Evolutionary conservation across 37 sponge, comb jelly and placozoan genomes (phyloP).

Genomic region (Tethya wilhelma): DNA sequence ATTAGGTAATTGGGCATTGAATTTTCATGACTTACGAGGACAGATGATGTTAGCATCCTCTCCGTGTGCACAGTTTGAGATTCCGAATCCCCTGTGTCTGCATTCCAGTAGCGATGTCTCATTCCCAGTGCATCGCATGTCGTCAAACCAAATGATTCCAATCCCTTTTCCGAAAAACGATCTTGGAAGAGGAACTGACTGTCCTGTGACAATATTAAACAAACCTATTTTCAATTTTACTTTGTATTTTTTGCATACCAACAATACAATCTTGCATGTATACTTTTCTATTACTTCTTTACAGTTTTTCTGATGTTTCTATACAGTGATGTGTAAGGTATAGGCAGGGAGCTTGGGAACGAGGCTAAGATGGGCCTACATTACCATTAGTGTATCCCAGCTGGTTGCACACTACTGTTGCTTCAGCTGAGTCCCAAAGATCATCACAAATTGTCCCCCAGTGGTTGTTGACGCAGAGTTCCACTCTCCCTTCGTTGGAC

Average conservation of each 20-base stretch:
- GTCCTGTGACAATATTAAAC: background rate
- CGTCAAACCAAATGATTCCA: constrained; percentile 24
- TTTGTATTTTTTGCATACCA: no score
- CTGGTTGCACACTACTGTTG: constrained; percentile 66
- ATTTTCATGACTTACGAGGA: background rate
- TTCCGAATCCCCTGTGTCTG: background rate
- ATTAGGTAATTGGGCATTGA: no score
- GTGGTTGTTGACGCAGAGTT: constrained; percentile 51
- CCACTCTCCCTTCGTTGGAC: constrained; percentile 48
- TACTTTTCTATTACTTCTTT: no score
- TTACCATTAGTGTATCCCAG: constrained; percentile 50
- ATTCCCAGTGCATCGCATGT: constrained; percentile 29
- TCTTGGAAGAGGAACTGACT: constrained; percentile 1
- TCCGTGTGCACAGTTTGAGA: constrained; percentile 18
- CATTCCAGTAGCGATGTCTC: constrained; percentile 22
- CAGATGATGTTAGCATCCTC: constrained; percentile 42
- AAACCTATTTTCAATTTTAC: no score
- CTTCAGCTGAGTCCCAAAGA: constrained; percentile 38
- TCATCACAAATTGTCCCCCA: constrained; percentile 68
- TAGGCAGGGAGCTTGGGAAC: no score
- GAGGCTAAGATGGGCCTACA: background rate
- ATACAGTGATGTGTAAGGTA: no score
- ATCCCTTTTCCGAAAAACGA: constrained; percentile 38
- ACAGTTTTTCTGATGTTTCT: no score
- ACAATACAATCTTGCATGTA: no score